Conservation (phyloP, 2,113 vertebrate genomes). For the Ifrita kowaldi region DNA sequence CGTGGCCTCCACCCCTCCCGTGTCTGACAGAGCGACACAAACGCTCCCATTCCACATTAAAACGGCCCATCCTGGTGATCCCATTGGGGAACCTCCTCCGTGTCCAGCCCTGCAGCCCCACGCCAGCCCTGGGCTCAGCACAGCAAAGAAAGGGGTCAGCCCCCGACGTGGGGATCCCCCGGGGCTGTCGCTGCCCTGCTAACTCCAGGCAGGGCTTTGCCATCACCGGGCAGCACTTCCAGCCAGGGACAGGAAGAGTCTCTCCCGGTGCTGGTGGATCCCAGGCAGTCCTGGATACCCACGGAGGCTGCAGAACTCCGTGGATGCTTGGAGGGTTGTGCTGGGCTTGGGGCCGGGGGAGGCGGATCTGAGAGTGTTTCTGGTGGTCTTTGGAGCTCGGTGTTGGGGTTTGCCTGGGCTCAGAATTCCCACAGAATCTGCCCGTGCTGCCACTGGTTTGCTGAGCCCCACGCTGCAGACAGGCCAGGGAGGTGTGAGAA, state of each 20-base stretch:
- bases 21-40: too few relatives aligned
- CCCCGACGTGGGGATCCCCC: neutral
- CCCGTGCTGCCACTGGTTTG: neutral
- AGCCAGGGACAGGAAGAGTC: neutral
- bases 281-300: neutral
- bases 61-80: neutral
- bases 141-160: neutral
- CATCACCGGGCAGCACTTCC: neutral
- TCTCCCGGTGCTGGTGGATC: neutral
- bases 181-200: neutral
- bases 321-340: accelerated
- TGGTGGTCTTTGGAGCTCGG: neutral
- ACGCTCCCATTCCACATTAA: neutral
- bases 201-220: neutral
- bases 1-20: too few relatives aligned
- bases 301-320: neutral
- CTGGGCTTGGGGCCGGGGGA: neutral
- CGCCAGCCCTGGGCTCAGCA: neutral
- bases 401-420: neutral
- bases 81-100: neutral
- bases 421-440: neutral
- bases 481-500: neutral
- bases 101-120: neutral
- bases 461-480: neutral
- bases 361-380: neutral